Percentiles rank a stretch among this genome's conserved stretches.
These are phyloP conservation scores for Cheirogaleus medius DNA, from an alignment of 2,113 vertebrate genomes.

Conservation along the genomic window DNA sequence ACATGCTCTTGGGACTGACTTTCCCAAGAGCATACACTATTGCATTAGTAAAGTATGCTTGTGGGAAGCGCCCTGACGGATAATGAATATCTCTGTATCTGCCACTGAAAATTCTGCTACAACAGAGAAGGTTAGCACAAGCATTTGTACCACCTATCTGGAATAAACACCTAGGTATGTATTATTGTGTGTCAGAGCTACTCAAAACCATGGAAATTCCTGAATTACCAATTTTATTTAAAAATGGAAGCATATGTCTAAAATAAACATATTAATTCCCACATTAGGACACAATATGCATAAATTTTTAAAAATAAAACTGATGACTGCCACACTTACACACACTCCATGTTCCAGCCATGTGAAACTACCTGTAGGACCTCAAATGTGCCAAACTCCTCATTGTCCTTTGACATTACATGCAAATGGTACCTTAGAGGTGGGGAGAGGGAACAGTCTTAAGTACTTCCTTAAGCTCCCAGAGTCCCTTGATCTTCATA, in stretches of 20 bases:
- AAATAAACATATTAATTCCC: not conserved
- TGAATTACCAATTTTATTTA: slow-evolving; percentile 21
- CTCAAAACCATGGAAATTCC: not conserved
- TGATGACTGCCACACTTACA: not conserved
- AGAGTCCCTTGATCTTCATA: not conserved
- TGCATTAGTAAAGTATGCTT: not conserved
- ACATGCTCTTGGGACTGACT: not conserved
- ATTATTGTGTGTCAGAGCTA: not conserved
- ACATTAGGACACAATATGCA: not conserved
- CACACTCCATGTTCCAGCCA: not conserved
- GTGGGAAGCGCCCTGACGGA: not conserved
- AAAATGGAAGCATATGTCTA: not conserved
- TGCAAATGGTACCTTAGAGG: not conserved
- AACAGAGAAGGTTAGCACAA: not conserved
- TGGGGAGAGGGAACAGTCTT: not conserved
- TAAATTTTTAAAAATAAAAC: not conserved
- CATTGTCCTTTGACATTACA: not conserved
- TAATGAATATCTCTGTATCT: not conserved
- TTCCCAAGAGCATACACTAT: not conserved
- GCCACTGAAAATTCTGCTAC: not conserved
- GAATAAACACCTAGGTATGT: not conserved
- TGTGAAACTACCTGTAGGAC: not conserved
- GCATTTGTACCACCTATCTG: not conserved
- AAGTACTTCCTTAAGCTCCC: not conserved
- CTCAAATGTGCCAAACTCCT: not conserved